Evolutionary conservation across 2,888 invertebrate species (phyloP).

Genomic region (Sturmia bella): DNA sequence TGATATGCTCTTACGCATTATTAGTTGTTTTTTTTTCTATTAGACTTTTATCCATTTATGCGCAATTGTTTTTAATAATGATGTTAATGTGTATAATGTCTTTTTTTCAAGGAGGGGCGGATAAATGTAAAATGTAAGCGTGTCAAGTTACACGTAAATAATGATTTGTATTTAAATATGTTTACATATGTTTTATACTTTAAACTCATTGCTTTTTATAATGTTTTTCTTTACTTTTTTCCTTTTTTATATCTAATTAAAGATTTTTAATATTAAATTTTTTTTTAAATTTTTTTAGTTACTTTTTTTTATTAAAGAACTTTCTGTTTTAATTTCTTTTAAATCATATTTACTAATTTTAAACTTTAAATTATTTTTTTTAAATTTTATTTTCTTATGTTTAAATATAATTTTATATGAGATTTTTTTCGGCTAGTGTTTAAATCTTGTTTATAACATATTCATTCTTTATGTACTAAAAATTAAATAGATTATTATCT

Average conservation of each 20-base stretch:
- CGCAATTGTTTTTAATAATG: conserved; percentile 31
- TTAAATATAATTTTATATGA: conserved; percentile 62
- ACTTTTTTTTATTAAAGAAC: conserved; percentile 56
- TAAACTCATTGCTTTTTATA: conserved; percentile 62
- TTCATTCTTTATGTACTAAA: conserved; percentile 62
- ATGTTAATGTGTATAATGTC: conserved; percentile 46
- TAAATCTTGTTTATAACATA: conserved; percentile 65
- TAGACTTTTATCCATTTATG: conserved; percentile 51
- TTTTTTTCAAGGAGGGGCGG: conserved; percentile 58
- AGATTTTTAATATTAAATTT: conserved; percentile 50
- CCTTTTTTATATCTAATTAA: conserved; percentile 60
- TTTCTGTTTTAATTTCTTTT: conserved; percentile 33
- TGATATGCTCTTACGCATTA: conserved; percentile 75
- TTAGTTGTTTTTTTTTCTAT: conserved; percentile 24
- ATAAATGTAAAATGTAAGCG: conserved; percentile 64
- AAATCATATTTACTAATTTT: conserved; percentile 50
- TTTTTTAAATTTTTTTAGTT: conserved; percentile 50
- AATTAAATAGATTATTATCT: conserved; percentile 68
- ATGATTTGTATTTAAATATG: conserved; percentile 42
- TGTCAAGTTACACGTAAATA: conserved; percentile 67
- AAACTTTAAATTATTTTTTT: conserved; percentile 52
- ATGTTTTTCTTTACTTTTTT: conserved; percentile 25
- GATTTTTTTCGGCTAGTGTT: conserved; percentile 67
- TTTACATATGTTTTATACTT: conserved; percentile 46
- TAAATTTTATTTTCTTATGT: conserved; percentile 57